Evolutionary conservation across 2,888 invertebrate genomes (phyloP).

Genomic region (Andricus curvator): DNA sequence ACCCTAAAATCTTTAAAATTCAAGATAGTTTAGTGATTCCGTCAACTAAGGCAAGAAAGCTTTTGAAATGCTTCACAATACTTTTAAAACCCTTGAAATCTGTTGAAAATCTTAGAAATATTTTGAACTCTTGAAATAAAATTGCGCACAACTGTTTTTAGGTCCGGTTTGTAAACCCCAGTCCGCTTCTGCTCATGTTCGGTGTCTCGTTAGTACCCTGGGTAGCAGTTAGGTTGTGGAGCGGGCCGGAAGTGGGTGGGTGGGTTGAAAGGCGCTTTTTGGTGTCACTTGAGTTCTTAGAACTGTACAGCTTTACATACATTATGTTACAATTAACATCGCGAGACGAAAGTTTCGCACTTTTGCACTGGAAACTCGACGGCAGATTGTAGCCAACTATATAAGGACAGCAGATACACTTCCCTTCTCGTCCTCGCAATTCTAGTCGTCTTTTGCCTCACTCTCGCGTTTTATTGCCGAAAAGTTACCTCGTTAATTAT

Average conservation of each 20-base stretch:
- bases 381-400: not conserved
- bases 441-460: slow-evolving; percentile 20
- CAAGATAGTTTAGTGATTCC: too few relatives aligned
- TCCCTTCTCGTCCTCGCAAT: slow-evolving; percentile 41
- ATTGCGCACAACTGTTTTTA: too few relatives aligned
- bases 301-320: slow-evolving; percentile 63
- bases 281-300: slow-evolving; percentile 58
- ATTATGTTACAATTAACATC: slow-evolving; percentile 70
- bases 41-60: too few relatives aligned
- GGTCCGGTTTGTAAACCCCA: too few relatives aligned
- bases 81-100: too few relatives aligned
- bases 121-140: too few relatives aligned
- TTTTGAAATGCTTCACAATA: too few relatives aligned
- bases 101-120: too few relatives aligned
- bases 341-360: slow-evolving; percentile 59
- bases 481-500: slow-evolving; percentile 65
- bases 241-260: not conserved
- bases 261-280: slow-evolving; percentile 18
- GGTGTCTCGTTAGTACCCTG: slow-evolving; percentile 13
- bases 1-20: too few relatives aligned
- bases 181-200: not conserved
- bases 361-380: slow-evolving; percentile 50
- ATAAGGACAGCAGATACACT: slow-evolving; percentile 16
- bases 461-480: slow-evolving; percentile 57
- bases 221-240: not conserved